These are phyloP conservation scores for Pimpla rufipes DNA, from an alignment of 2,888 invertebrate genomes.

Conservation along the genomic window DNA sequence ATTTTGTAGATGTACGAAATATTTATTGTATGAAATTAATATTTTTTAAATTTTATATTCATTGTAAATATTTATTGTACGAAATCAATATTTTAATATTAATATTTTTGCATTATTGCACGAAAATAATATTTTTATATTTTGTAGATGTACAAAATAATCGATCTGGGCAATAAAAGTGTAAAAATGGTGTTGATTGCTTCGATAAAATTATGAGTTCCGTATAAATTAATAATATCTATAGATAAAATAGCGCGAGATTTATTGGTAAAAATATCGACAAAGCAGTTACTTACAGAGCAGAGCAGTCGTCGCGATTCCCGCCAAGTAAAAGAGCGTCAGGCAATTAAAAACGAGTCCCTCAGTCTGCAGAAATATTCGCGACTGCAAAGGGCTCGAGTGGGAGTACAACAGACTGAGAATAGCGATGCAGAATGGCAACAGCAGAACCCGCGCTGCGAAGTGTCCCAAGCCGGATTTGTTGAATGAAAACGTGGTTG, in stretches of 20 bases:
- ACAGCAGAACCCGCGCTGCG: conserved; percentile 90
- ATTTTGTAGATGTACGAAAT: no score
- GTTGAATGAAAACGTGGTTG: conserved; percentile 92
- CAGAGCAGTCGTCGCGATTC: conserved; percentile 83
- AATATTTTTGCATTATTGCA: no score
- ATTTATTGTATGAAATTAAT: no score
- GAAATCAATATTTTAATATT: no score
- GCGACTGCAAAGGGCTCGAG: conserved; percentile 81
- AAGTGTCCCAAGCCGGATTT: conserved; percentile 91
- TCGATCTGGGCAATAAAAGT: no score
- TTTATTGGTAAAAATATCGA: not conserved
- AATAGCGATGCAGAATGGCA: conserved; percentile 88
- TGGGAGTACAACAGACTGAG: conserved; percentile 82
- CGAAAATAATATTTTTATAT: no score
- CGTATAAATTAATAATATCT: not conserved
- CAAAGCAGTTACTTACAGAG: conserved; percentile 78
- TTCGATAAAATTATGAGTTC: not conserved
- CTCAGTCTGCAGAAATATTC: conserved; percentile 82
- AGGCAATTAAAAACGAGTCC: conserved; percentile 89
- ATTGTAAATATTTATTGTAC: no score
- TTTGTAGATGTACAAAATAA: no score
- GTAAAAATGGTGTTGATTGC: no score
- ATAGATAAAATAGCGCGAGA: not conserved
- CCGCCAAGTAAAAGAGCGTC: conserved; percentile 91
- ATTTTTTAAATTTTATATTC: no score